These are phyloP conservation scores for Acanthosoma haemorrhoidale DNA, from an alignment of 2,888 invertebrate species.

Conservation along the genomic window DNA sequence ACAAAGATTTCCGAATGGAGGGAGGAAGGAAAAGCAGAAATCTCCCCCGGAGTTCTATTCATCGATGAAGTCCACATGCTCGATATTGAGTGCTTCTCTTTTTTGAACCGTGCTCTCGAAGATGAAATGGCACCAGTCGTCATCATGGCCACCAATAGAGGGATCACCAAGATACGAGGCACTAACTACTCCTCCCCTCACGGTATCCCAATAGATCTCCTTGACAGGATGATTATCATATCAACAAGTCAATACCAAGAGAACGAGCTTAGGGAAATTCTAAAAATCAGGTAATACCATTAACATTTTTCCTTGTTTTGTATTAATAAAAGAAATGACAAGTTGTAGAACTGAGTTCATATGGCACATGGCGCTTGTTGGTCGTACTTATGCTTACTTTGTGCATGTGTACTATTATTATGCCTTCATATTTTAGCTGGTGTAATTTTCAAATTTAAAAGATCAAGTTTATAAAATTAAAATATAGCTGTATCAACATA, in stretches of 20 bases:
- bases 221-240: slow-evolving; percentile 93
- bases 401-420: no score
- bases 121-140: slow-evolving; percentile 96
- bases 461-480: no score
- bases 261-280: slow-evolving; percentile 82
- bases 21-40: slow-evolving; percentile 98
- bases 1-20: slow-evolving; percentile 96
- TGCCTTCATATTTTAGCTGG: no score
- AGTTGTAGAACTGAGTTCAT: not conserved
- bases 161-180: slow-evolving; percentile 89
- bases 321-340: not conserved
- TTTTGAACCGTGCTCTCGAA: slow-evolving; percentile 92
- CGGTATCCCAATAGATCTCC: slow-evolving; percentile 92
- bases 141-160: slow-evolving; percentile 97
- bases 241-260: slow-evolving; percentile 84
- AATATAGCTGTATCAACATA: no score
- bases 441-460: no score
- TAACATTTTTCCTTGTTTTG: not conserved
- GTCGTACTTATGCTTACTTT: no score
- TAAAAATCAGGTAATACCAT: slow-evolving; percentile 80
- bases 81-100: slow-evolving; percentile 98
- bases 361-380: not conserved
- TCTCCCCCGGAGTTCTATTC: slow-evolving; percentile 95
- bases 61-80: slow-evolving; percentile 98
- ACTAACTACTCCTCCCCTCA: slow-evolving; percentile 92